phyloP scores from a whole-genome alignment of 2,113 vertebrate genomes.

The Gopherus flavomarginatus region DNA sequence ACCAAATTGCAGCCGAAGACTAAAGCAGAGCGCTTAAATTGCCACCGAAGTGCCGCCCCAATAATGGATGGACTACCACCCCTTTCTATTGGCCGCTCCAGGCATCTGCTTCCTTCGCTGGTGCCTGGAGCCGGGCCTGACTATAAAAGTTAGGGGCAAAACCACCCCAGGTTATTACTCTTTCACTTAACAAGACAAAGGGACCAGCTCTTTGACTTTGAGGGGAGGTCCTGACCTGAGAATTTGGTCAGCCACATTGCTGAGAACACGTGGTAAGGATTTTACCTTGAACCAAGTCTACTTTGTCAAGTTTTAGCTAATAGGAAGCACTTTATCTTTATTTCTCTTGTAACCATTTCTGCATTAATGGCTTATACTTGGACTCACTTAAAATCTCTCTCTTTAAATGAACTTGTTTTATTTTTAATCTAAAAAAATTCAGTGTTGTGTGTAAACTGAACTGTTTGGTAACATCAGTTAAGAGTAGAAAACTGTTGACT shows the following conservation, averaged over 20 bases:
- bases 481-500: neutral
- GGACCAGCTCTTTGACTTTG: neutral
- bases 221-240: neutral
- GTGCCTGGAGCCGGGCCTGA: neutral
- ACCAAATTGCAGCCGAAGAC: too few relatives aligned
- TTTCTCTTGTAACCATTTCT: neutral
- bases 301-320: neutral
- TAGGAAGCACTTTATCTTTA: neutral
- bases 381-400: neutral
- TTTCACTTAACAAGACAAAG: neutral
- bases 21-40: too few relatives aligned
- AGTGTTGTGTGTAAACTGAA: neutral
- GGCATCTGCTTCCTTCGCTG: too few relatives aligned
- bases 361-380: neutral
- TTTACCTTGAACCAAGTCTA: neutral
- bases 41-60: too few relatives aligned
- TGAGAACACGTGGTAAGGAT: neutral
- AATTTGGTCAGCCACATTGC: neutral
- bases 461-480: neutral
- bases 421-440: neutral
- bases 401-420: neutral
- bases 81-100: too few relatives aligned
- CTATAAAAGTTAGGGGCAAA: neutral
- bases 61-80: too few relatives aligned
- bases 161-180: neutral